Evolutionary conservation across 2,888 invertebrate genomes (phyloP).

Genomic region (Lasioglossum pauxillum): DNA sequence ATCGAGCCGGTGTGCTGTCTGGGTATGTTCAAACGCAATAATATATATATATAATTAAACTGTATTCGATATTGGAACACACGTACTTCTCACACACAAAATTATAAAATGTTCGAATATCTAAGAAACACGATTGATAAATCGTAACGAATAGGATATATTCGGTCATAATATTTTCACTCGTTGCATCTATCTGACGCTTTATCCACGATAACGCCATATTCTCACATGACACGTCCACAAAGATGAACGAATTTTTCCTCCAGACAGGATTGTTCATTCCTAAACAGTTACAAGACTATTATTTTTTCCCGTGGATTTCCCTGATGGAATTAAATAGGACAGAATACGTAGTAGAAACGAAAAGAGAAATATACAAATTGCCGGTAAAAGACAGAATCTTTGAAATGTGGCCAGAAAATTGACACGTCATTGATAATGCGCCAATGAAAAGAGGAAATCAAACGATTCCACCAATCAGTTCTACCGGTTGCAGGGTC

Average conservation of each 20-base stretch:
- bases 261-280: neutral
- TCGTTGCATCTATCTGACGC: neutral
- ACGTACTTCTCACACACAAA: neutral
- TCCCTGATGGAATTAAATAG: neutral
- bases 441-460: conserved; percentile 57
- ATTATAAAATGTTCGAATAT: neutral
- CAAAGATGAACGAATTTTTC: conserved; percentile 11
- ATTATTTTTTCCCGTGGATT: neutral
- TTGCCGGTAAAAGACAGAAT: conserved; percentile 1
- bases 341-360: neutral
- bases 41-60: neutral
- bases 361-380: conserved; percentile 1
- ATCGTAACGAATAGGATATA: neutral
- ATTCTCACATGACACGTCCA: conserved; percentile 42
- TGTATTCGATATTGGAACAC: neutral
- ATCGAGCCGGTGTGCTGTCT: too few species aligned
- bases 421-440: conserved; percentile 68
- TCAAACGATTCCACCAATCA: conserved; percentile 49
- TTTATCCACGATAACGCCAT: conserved; percentile 35
- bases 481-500: conserved; percentile 18
- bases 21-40: too few species aligned
- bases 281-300: neutral
- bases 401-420: conserved; percentile 57
- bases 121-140: neutral
- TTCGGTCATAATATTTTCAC: neutral